Percentiles rank a stretch among this genome's conserved stretches.
These are phyloP conservation scores for Pagrus major DNA, from an alignment of 2,113 vertebrate species.

Conservation along the genomic window DNA sequence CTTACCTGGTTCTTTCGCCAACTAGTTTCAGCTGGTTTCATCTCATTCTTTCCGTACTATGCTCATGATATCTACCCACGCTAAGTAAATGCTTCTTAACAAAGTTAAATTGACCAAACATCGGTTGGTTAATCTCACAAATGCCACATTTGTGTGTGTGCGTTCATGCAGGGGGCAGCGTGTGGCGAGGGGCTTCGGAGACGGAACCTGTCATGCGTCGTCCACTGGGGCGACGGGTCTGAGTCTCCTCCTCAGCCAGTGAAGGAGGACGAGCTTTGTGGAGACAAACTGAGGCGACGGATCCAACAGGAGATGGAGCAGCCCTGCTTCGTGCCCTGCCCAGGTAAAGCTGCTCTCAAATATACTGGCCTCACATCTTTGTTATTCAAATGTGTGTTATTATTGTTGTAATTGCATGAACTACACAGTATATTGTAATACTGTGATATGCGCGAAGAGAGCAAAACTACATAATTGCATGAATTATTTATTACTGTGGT, in stretches of 20 bases:
- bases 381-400: background rate
- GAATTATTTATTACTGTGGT: constrained; percentile 4
- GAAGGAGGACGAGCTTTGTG: constrained; percentile 85
- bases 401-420: background rate
- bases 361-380: background rate
- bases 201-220: constrained; percentile 89
- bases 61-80: background rate
- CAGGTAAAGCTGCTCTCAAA: constrained; percentile 82
- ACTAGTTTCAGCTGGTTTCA: background rate
- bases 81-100: background rate
- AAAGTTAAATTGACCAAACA: background rate
- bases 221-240: constrained; percentile 84
- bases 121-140: background rate
- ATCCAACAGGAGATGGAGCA: constrained; percentile 83
- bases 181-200: constrained; percentile 92
- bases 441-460: background rate
- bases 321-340: constrained; percentile 92
- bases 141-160: background rate
- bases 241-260: constrained; percentile 74
- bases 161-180: constrained; percentile 87
- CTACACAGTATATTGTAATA: background rate
- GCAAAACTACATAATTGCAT: background rate
- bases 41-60: background rate
- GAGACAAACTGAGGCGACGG: constrained; percentile 79
- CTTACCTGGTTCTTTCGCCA: too few species aligned